Evolutionary conservation across 2,113 vertebrate species (phyloP).

Genomic region (Myrmophylax atrothorax): DNA sequence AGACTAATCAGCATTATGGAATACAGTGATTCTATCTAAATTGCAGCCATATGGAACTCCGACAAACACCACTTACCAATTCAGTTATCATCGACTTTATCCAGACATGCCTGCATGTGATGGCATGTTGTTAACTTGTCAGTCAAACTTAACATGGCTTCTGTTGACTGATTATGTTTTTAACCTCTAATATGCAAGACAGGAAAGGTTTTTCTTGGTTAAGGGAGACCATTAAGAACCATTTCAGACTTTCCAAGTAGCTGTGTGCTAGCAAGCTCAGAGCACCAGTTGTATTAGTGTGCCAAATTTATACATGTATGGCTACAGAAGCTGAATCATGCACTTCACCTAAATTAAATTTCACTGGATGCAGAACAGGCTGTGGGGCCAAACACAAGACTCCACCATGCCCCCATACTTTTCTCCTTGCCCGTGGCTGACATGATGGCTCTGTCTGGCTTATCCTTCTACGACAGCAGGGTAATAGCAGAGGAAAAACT

Average conservation of each 20-base stretch:
- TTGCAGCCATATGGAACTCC: neutral
- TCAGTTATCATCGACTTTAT: neutral
- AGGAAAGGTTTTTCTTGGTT: neutral
- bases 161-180: neutral
- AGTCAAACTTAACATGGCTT: neutral
- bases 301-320: accelerated
- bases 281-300: neutral
- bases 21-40: neutral
- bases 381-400: neutral
- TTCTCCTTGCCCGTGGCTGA: neutral
- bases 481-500: neutral
- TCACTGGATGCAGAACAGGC: neutral
- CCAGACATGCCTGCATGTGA: neutral
- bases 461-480: neutral
- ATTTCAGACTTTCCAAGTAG: neutral
- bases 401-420: neutral
- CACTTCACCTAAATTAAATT: neutral
- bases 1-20: neutral
- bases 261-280: neutral
- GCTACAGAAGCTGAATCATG: neutral
- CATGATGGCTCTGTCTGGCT: neutral
- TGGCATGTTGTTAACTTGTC: neutral
- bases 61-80: neutral
- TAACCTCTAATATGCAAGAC: neutral
- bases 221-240: neutral